Evolutionary conservation across 2,888 invertebrate genomes (phyloP), one percentile per base, ranked within the genome.

Genomic region (Drosophila colorata): DNA sequence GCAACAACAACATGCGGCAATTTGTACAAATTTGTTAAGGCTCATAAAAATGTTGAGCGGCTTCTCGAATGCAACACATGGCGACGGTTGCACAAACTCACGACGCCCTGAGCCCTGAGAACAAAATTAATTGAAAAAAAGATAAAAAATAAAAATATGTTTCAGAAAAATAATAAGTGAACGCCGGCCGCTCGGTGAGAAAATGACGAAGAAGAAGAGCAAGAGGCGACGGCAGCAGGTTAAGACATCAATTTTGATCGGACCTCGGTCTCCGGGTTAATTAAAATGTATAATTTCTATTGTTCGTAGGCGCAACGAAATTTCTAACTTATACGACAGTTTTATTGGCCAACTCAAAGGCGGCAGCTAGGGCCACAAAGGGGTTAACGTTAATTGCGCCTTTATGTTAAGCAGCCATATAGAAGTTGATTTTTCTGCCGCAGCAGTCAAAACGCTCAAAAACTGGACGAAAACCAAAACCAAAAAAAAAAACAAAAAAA

Each of bases 251-350:
- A 77, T 58, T 77, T 56, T 33, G 57, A 58, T 33, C 38, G 33
- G 43, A n/a, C 18, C 13, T 43, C 28, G 49, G 25, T n/a, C 31
- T 43, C 14, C 20, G 48, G 40, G 16, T 46, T 78, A 78, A 83
- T 77, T 77, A 74, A 86, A 77, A 88, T 83, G 80, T 75, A 74
- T 78, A 81, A 59, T 65, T 75, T 61, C 47, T 44, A 79, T 79
- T 82, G 80, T 77, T 59, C 43, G 52, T 20, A 20, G 65, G 79
- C 79, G 79, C 75, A 75, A 79, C 76, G 79, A 74, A 76, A 80
- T 78, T 75, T 77, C 55, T 87, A 71, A 86, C 75, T 86, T 86
- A 86, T 86, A 78, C 88, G 86, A 86, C 86, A 87, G 84, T 86
- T 86, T 89, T 89, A 89, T 86, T 63, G 78, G 68, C 55, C 41